Conservation (phyloP, 2,797 vertebrate species). For the Danio albolineatus region DNA sequence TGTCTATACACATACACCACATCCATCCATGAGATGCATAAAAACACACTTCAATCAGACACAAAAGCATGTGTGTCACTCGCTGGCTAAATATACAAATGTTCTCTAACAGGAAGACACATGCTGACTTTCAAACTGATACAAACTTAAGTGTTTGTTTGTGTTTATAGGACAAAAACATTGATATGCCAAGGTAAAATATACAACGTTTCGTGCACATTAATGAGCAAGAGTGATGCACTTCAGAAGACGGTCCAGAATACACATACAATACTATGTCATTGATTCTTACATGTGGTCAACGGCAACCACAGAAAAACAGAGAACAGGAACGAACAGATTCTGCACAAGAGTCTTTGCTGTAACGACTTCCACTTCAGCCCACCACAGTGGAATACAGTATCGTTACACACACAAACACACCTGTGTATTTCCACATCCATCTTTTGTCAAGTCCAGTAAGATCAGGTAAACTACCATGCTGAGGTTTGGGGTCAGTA, state of each 20-base stretch:
- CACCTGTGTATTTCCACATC: slow-evolving; percentile 13
- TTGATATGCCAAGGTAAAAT: slow-evolving; percentile 11
- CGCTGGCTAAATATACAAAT: slow-evolving; percentile 33
- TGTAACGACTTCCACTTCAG: slow-evolving; percentile 14
- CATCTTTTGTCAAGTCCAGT: neutral
- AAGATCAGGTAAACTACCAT: neutral
- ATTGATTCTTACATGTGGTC: slow-evolving; percentile 15
- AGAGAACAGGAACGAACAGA: slow-evolving; percentile 37
- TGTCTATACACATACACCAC: neutral
- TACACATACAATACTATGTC: slow-evolving; percentile 31
- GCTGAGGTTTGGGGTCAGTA: too few species aligned
- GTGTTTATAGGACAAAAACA: neutral
- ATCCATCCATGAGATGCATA: neutral
- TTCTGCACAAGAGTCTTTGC: slow-evolving; percentile 22
- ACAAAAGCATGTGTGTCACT: slow-evolving; percentile 6
- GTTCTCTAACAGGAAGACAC: slow-evolving; percentile 15
- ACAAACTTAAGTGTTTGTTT: neutral
- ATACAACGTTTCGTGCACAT: slow-evolving; percentile 16
- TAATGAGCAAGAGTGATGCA: slow-evolving; percentile 12
- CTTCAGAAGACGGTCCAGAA: slow-evolving; percentile 30
- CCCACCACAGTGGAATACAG: neutral
- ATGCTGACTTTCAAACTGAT: neutral
- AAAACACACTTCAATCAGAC: neutral
- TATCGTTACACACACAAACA: slow-evolving; percentile 5
- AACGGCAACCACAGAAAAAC: slow-evolving; percentile 29